phyloP scores from a whole-genome alignment of 2,113 vertebrate species.

The Callopanchax toddi region DNA sequence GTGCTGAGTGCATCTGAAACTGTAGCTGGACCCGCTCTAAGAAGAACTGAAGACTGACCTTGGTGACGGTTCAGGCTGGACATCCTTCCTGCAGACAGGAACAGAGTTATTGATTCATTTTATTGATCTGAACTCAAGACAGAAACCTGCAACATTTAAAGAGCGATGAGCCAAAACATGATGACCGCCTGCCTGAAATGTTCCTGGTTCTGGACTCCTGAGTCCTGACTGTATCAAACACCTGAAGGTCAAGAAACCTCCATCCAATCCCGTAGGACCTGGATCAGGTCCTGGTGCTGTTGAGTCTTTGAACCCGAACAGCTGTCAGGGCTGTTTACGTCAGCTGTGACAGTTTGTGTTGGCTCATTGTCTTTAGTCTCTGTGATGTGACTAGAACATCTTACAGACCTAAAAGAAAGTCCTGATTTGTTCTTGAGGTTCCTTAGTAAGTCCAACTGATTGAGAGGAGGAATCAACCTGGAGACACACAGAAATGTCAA shows the following conservation, averaged over 20 bases:
- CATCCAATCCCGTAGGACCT: neutral
- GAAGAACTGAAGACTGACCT: conserved; percentile 82
- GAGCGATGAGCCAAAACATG: neutral
- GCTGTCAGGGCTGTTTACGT: too few relatives aligned
- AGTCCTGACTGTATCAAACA: too few relatives aligned
- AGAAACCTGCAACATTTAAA: neutral
- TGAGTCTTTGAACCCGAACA: too few relatives aligned
- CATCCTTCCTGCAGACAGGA: conserved; percentile 86
- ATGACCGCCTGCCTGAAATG: neutral
- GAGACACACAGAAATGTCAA: conserved; percentile 3
- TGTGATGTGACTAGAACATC: neutral
- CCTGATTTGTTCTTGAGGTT: conserved; percentile 98
- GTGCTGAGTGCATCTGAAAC: neutral
- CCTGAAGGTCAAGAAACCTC: neutral
- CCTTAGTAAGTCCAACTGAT: conserved; percentile 93
- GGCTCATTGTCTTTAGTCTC: too few relatives aligned
- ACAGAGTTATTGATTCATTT: neutral
- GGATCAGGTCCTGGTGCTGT: neutral
- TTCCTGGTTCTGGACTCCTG: too few relatives aligned
- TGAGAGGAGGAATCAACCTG: conserved; percentile 95
- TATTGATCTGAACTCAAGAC: neutral
- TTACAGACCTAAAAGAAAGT: conserved; percentile 91
- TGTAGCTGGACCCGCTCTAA: neutral
- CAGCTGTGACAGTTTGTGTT: too few relatives aligned
- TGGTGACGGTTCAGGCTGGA: conserved; percentile 90